These are phyloP conservation scores for Zapornia atra DNA, from an alignment of 2,113 vertebrate species.

Conservation along the genomic window DNA sequence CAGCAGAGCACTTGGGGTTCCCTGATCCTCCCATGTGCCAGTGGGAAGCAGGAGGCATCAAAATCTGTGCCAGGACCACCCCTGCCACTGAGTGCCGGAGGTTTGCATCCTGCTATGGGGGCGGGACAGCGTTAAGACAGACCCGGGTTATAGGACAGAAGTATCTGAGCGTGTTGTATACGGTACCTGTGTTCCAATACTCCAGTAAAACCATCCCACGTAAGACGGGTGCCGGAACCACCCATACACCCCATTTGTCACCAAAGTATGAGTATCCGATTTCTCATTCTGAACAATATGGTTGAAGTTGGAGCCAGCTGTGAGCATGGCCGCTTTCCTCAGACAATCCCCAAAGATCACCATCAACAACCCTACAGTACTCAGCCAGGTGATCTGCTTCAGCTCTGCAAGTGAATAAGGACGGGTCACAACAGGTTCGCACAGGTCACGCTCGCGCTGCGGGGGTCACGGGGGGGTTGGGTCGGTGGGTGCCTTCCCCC, in stretches of 20 bases:
- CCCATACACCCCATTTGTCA: slow-evolving; percentile 91
- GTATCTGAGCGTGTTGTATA: accelerated
- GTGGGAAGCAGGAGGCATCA: not conserved
- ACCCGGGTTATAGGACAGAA: accelerated
- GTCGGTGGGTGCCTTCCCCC: not conserved
- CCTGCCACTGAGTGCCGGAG: not conserved
- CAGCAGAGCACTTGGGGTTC: accelerated
- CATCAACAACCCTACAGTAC: slow-evolving; percentile 89
- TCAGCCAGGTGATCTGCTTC: slow-evolving; percentile 92
- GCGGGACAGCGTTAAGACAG: not conserved
- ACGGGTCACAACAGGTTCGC: not conserved
- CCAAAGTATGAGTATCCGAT: slow-evolving; percentile 90
- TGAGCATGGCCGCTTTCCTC: slow-evolving; percentile 95
- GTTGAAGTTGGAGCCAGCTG: slow-evolving; percentile 97
- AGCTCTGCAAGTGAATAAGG: slow-evolving; percentile 77
- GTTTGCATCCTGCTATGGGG: accelerated
- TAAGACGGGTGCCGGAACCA: slow-evolving; percentile 96
- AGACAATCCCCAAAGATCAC: slow-evolving; percentile 92
- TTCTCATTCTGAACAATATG: slow-evolving; percentile 99
- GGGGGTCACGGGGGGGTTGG: no score
- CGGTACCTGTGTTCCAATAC: slow-evolving; percentile 93
- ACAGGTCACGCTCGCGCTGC: not conserved
- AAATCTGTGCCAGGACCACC: not conserved
- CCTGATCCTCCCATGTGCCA: accelerated
- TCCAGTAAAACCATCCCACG: slow-evolving; percentile 99